Conservation (phyloP, 1,140 invertebrate genomes). For the Neotoxoptera formosana region DNA sequence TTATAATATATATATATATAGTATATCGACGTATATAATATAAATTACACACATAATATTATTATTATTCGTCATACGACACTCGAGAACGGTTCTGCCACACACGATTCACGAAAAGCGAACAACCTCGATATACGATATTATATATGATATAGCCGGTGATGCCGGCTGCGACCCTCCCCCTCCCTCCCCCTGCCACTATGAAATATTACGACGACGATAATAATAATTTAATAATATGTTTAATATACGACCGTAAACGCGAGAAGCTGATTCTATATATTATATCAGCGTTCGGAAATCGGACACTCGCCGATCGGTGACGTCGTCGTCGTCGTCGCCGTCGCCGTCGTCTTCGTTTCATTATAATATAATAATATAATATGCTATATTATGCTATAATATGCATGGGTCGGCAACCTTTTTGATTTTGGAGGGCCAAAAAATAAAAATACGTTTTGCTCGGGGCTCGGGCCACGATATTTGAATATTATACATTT, state of each 20-base stretch:
- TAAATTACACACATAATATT: neutral
- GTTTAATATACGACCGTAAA: neutral
- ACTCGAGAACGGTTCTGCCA: neutral
- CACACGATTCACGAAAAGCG: neutral
- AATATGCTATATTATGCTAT: too few species aligned
- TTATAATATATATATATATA: neutral
- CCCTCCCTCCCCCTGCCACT: neutral
- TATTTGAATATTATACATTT: too few species aligned
- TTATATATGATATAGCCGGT: neutral
- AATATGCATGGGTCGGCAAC: too few species aligned
- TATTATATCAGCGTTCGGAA: neutral
- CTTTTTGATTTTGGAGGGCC: too few species aligned
- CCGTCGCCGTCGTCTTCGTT: neutral
- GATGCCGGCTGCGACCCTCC: neutral
- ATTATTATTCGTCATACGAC: neutral
- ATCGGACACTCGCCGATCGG: neutral
- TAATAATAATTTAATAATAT: slow-evolving; percentile 7
- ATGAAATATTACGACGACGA: neutral
- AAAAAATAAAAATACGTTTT: too few species aligned
- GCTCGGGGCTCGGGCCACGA: too few species aligned
- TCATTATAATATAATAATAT: neutral
- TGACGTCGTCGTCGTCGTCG: neutral
- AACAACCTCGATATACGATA: slow-evolving; percentile 12
- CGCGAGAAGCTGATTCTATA: neutral
- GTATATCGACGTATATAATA: too few species aligned